A percentile compares a stretch with the other conserved stretches of the same genome.
Evolutionary conservation across 2,888 invertebrate species (phyloP).

Genomic region (Dryobotodes eremita): DNA sequence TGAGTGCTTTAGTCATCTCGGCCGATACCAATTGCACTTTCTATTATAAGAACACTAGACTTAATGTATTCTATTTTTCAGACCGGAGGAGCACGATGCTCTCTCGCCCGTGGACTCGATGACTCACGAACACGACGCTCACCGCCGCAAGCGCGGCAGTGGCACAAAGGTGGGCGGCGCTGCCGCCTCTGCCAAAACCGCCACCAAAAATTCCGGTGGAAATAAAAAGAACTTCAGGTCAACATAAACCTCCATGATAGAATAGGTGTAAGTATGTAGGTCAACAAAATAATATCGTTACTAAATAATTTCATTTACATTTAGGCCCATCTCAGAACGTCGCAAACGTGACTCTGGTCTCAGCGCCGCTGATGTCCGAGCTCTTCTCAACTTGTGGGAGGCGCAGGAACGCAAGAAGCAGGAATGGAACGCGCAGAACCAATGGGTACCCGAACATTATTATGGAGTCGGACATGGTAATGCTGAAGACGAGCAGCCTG

Average conservation of each 20-base stretch:
- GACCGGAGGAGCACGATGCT: slow-evolving; percentile 81
- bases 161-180: slow-evolving; percentile 87
- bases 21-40: slow-evolving; percentile 28
- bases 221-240: slow-evolving; percentile 89
- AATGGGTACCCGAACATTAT: slow-evolving; percentile 83
- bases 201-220: slow-evolving; percentile 87
- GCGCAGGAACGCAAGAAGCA: slow-evolving; percentile 90
- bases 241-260: slow-evolving; percentile 67
- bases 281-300: slow-evolving; percentile 49
- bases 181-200: slow-evolving; percentile 87
- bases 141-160: slow-evolving; percentile 85
- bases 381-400: slow-evolving; percentile 91
- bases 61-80: slow-evolving; percentile 64
- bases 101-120: slow-evolving; percentile 81
- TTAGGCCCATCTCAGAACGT: slow-evolving; percentile 87
- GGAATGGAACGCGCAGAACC: slow-evolving; percentile 85
- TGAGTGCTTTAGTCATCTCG: slow-evolving; percentile 69
- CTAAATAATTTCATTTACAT: slow-evolving; percentile 65
- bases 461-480: slow-evolving; percentile 80
- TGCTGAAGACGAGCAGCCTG: slow-evolving; percentile 88
- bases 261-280: slow-evolving; percentile 62
- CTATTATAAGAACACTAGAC: slow-evolving; percentile 45
- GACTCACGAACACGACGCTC: slow-evolving; percentile 80
- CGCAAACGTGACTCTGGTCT: slow-evolving; percentile 91
- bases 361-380: slow-evolving; percentile 91